Percentiles rank a stretch among this genome's conserved stretches.
Evolutionary conservation across 2,888 invertebrate species (phyloP).

Genomic region (Amblyteles armatorius): DNA sequence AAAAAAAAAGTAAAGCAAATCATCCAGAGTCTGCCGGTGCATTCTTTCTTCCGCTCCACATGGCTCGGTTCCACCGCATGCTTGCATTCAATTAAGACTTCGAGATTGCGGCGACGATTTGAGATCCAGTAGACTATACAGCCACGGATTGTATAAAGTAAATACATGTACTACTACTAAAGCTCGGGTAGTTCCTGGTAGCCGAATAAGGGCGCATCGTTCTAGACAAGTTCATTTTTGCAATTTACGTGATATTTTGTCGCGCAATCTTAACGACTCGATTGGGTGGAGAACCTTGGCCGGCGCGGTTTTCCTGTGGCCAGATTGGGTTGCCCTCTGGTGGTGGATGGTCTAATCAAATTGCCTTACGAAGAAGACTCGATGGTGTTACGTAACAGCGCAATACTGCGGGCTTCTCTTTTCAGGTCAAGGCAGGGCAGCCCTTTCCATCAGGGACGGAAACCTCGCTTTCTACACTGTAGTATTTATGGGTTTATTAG

Average conservation of each 20-base stretch:
- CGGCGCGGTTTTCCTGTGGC: no score
- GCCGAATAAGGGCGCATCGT: slow-evolving; percentile 30
- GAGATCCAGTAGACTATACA: slow-evolving; percentile 25
- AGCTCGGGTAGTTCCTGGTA: neutral
- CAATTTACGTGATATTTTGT: slow-evolving; percentile 8
- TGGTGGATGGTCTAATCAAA: no score
- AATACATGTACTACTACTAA: neutral
- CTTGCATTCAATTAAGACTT: slow-evolving; percentile 40
- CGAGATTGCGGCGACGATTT: slow-evolving; percentile 29
- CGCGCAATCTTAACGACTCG: slow-evolving; percentile 26
- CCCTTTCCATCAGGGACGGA: no score
- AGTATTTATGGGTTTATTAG: no score
- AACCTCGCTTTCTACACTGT: no score
- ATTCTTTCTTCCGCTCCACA: slow-evolving; percentile 42
- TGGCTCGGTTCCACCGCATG: neutral
- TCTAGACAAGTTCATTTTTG: slow-evolving; percentile 10
- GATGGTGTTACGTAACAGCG: no score
- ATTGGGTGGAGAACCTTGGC: neutral
- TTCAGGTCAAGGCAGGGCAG: no score
- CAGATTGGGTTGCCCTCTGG: no score
- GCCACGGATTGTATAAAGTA: neutral
- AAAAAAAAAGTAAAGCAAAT: slow-evolving; percentile 47
- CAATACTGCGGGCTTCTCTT: no score
- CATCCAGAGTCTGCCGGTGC: slow-evolving; percentile 32
- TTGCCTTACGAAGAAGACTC: no score